A percentile compares a stretch with the other conserved stretches of the same genome.
These are phyloP conservation scores for Machaerirhynchus nigripectus DNA, from an alignment of 2,113 vertebrate species.

Conservation along the genomic window DNA sequence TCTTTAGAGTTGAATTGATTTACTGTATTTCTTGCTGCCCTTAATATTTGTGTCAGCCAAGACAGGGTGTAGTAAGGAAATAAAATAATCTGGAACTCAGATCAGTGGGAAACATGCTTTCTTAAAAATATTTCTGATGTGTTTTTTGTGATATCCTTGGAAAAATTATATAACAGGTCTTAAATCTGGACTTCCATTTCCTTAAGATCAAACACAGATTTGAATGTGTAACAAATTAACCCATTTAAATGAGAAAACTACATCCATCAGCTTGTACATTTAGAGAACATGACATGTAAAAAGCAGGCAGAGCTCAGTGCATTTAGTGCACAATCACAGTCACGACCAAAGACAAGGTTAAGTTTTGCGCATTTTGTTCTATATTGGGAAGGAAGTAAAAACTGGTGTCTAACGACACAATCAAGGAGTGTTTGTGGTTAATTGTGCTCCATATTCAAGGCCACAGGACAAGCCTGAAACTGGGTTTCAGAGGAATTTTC, in stretches of 20 bases:
- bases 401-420: background rate
- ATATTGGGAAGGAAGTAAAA: background rate
- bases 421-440: background rate
- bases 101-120: background rate
- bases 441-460: background rate
- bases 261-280: background rate
- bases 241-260: background rate
- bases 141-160: background rate
- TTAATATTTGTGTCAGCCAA: background rate
- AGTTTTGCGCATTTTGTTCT: background rate
- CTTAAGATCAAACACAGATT: background rate
- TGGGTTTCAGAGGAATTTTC: background rate
- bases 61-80: background rate
- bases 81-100: background rate
- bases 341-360: background rate
- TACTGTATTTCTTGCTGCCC: background rate
- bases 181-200: background rate
- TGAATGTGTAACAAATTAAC: background rate
- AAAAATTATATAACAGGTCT: background rate
- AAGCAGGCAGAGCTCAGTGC: background rate
- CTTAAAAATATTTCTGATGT: background rate
- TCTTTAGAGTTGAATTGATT: background rate
- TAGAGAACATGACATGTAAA: background rate
- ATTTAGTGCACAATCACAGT: background rate
- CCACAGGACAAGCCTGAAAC: background rate